phyloP scores from a whole-genome alignment of 2,113 vertebrate species.

The Boulengeromyrus knoepffleri region DNA sequence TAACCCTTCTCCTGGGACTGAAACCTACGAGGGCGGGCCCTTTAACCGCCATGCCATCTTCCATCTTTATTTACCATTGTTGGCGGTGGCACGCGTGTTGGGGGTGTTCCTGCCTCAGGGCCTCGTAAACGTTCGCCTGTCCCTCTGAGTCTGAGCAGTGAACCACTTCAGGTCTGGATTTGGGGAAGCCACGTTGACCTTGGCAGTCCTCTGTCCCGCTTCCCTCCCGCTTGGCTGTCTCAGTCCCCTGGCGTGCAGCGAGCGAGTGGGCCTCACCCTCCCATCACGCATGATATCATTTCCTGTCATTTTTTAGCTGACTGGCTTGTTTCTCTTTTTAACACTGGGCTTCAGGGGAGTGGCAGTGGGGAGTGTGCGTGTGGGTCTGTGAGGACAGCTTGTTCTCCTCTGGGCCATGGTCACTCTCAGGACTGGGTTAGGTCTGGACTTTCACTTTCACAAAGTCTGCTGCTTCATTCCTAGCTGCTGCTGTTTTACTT shows the following conservation, averaged over 20 bases:
- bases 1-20: background rate
- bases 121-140: background rate
- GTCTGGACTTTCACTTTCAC: background rate
- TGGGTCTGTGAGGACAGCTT: background rate
- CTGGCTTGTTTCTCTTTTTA: conserved; percentile 12
- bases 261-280: background rate
- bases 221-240: background rate
- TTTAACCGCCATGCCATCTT: background rate
- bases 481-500: background rate
- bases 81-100: background rate
- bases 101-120: background rate
- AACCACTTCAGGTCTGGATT: background rate
- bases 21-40: background rate
- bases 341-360: background rate
- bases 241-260: background rate
- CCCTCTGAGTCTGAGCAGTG: background rate
- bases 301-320: conserved; percentile 20
- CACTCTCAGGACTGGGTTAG: background rate
- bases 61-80: background rate
- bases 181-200: background rate
- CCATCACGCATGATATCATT: conserved; percentile 15
- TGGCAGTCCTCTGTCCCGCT: background rate
- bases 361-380: background rate
- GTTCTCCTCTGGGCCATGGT: background rate
- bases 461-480: background rate